Conservation (phyloP, 2,888 invertebrate species). For the Poecilus cupreus region DNA sequence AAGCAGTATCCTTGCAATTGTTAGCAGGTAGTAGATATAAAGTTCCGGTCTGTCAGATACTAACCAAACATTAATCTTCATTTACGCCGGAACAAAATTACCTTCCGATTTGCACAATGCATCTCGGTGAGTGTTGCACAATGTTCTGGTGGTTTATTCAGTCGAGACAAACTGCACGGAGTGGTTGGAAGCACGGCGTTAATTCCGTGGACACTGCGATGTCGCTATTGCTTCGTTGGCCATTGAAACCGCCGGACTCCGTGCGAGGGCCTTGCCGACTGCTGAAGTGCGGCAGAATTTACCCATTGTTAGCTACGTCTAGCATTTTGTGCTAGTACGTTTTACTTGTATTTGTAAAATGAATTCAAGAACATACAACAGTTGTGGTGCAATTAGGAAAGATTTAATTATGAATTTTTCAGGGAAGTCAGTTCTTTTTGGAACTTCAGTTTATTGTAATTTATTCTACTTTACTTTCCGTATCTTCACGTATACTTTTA, state of each 20-base stretch:
- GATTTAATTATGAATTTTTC: too few species aligned
- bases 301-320: too few species aligned
- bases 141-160: slow-evolving; percentile 43
- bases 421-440: too few species aligned
- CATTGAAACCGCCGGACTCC: neutral
- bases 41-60: slow-evolving; percentile 21
- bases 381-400: too few species aligned
- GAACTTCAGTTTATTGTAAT: too few species aligned
- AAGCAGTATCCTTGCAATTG: neutral
- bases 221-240: neutral
- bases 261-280: too few species aligned
- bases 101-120: slow-evolving; percentile 45
- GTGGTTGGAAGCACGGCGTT: neutral
- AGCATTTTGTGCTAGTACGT: too few species aligned
- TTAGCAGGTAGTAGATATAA: slow-evolving; percentile 1
- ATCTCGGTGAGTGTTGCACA: slow-evolving; percentile 35
- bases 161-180: slow-evolving; percentile 31
- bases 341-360: too few species aligned
- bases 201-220: neutral
- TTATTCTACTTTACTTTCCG: too few species aligned
- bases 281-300: too few species aligned
- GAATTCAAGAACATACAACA: too few species aligned
- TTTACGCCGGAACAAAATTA: slow-evolving; percentile 44
- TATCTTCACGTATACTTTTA: too few species aligned
- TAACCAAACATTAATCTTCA: slow-evolving; percentile 52